Conservation (phyloP, 1,140 invertebrate genomes). For the Subanguina moxae region DNA sequence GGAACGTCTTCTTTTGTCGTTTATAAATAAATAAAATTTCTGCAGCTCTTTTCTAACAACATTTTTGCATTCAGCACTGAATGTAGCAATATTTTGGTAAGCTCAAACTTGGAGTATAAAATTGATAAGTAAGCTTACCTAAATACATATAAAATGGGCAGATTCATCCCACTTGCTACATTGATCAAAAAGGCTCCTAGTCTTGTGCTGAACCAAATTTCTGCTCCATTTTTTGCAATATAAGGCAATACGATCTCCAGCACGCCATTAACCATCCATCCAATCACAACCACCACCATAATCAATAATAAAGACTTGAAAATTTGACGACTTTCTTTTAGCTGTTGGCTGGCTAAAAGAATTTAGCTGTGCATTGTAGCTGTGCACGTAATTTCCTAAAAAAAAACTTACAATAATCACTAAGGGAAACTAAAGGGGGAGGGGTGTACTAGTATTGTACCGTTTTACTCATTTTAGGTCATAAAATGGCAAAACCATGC, state of each 20-base stretch:
- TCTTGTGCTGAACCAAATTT: background rate
- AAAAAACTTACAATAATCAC: too few species aligned
- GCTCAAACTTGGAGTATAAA: background rate
- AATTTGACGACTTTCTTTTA: conserved; percentile 1
- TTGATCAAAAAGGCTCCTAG: background rate
- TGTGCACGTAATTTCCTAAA: too few species aligned
- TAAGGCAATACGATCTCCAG: background rate
- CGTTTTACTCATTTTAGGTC: too few species aligned
- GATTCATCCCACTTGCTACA: background rate
- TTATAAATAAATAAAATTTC: too few species aligned
- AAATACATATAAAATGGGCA: background rate
- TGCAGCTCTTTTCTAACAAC: too few species aligned
- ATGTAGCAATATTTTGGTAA: too few species aligned
- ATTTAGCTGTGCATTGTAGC: too few species aligned
- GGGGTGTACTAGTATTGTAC: too few species aligned
- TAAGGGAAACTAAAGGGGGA: too few species aligned
- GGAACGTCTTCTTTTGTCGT: too few species aligned
- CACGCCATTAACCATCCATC: background rate
- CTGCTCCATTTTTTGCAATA: background rate
- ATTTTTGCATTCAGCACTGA: too few species aligned
- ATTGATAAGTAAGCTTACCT: background rate
- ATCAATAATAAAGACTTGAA: background rate
- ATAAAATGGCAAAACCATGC: too few species aligned
- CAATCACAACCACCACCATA: background rate
- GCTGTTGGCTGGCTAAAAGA: background rate